Conservation (phyloP, 2,888 invertebrate genomes). For the Dryobotodes eremita region DNA sequence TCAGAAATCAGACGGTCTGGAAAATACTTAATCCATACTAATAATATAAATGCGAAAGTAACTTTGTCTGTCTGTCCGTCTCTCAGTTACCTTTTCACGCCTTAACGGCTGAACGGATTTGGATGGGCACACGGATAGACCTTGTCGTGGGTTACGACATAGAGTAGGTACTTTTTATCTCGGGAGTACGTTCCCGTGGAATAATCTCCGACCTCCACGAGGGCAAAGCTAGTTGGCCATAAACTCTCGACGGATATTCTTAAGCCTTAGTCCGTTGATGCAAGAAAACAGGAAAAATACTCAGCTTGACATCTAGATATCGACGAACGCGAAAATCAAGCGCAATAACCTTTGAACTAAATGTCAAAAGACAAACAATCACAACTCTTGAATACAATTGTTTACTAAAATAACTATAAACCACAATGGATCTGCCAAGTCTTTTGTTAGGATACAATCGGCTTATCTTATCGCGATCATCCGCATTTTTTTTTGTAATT, state of each 20-base stretch:
- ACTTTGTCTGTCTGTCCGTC: neutral
- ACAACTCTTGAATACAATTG: slow-evolving; percentile 10
- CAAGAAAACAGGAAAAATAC: neutral
- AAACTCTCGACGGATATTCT: neutral
- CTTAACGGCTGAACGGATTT: neutral
- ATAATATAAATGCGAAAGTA: neutral
- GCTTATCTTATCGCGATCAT: slow-evolving; percentile 29
- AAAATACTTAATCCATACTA: neutral
- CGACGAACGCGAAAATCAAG: neutral
- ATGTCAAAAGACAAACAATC: neutral
- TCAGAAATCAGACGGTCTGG: neutral
- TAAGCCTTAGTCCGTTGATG: neutral
- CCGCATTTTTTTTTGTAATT: neutral
- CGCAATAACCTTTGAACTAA: neutral
- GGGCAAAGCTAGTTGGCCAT: neutral
- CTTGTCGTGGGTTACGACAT: neutral
- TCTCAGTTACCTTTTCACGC: neutral
- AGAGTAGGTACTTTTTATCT: neutral
- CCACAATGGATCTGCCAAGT: slow-evolving; percentile 10
- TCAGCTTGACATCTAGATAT: neutral
- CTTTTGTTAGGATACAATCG: slow-evolving; percentile 14
- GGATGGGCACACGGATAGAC: no score
- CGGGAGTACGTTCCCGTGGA: neutral
- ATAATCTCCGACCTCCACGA: neutral
- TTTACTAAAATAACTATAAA: slow-evolving; percentile 8